Base-by-base conservation (phyloP, 1,140 invertebrate species). In the Drosophila varians region DNA sequence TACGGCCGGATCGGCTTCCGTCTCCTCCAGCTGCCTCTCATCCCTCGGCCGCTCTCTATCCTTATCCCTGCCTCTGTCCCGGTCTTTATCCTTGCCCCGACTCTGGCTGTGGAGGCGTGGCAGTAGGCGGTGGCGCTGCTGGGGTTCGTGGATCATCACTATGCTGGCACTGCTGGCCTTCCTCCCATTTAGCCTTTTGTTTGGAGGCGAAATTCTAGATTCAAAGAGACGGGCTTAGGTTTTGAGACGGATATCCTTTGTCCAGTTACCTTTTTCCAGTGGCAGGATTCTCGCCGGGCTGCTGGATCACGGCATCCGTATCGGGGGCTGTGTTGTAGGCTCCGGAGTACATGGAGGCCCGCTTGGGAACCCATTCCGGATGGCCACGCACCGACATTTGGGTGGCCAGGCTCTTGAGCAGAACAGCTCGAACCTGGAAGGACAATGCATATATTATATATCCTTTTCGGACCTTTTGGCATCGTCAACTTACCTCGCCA, bases 401-500 rank as follows among this genome's bases (percentile, higher is more conserved):
- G 0, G 93, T 92, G 19, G 92, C 92, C 19, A 94, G 88, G 8
- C 92, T 93, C 82, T 94, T 94, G n/a, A 92, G 86, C 61, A 94
- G 70, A 5, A 92, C 93, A 9, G 93, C 74, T 57, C 92, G 91
- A 2, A 94, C 93, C 93, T 94, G 2, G 4, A 36, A 38, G 16
- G 31, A 21, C 2, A 21, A 21, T 2, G 21, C 2, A 21, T 21
- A 21, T 21, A 21, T 2, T 21, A 2, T 21, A 2, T 21, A 2
- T 21, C 21, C 21, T 2, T 21, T 21, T 21, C 4, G 21, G 21
- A n/a, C n/a, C n/a, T 21, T 38, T 16, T 38, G 1, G 36, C 14
- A 14, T 2, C 12, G 6, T 14, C 1, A 0, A 75, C 74, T 93
- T 92, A 97, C 96, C 94, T 98, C 97, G 48, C 95, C 95, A 78